These are phyloP conservation scores for Oasisia sp. DNA, from an alignment of 2,888 invertebrate species.

Conservation along the genomic window DNA sequence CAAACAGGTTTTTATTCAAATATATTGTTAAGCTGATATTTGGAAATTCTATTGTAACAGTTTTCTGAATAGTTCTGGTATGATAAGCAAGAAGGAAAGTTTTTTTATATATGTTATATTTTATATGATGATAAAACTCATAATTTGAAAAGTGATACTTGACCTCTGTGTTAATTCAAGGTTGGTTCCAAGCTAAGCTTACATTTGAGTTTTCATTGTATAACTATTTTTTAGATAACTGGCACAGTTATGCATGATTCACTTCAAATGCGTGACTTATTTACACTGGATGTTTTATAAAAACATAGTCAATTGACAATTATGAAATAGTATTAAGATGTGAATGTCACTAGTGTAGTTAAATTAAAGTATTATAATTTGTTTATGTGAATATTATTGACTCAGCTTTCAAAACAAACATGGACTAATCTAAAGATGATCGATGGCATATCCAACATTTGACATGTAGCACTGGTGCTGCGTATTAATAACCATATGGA, in stretches of 20 bases:
- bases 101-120: no score
- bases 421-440: no score
- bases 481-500: no score
- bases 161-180: neutral
- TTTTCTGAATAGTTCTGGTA: neutral
- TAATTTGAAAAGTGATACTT: neutral
- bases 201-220: neutral
- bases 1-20: no score
- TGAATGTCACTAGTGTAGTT: no score
- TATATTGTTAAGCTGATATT: neutral
- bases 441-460: no score
- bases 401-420: no score
- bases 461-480: no score
- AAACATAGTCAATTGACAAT: no score
- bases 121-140: neutral
- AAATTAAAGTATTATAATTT: no score
- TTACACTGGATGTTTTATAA: neutral
- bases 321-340: no score
- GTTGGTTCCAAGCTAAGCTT: neutral
- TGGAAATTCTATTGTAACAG: neutral
- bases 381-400: no score
- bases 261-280: neutral
- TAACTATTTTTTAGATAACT: neutral
- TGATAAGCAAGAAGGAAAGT: neutral
- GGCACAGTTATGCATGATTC: neutral